Evolutionary conservation across 2,113 vertebrate species (phyloP), one percentile per base, ranked within the genome.

Genomic region (Larimichthys crocea): DNA sequence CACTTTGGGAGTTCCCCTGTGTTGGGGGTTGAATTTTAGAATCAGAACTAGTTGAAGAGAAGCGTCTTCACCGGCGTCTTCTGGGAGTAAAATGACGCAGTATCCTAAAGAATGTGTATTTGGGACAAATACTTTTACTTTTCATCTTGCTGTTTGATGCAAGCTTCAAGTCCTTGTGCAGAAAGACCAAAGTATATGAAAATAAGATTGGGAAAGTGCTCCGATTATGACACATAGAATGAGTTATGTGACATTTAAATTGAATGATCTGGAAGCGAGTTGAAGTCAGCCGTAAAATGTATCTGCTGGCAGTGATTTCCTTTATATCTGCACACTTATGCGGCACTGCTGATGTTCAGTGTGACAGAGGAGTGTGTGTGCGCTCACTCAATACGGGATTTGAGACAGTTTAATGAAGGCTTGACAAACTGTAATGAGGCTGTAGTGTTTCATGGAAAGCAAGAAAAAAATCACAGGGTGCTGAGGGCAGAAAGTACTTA

Each of bases 11-110:
- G 66, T 80, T 78, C 66, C 64, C 61, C 60, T 76, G 31, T 14
- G 70, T 71, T 24, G 65, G 31, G 14, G 16, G 67, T 1, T 74
- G 56, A 67, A 46, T 92, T 84, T 91, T 82, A 65, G 76, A 74
- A 73, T 46, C 48, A 56, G 52, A 76, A 77, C 31, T 29, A 46
- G 56, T 35, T 62, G 44, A 77, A 76, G 19, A 61, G 20, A 76
- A 82, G 48, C 19, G 20, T 52, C 62, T 76, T 79, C 62, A 71
- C 22, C 44, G 44, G 42, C 10, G 5, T 76, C 84, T 85, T 76
- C 35, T 5, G 71, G 74, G 89, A 80, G 46, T 20, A 0, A 19
- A 49, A 48, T 69, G 74, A 82, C 0, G 19, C 85, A 77, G 40
- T 29, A 72, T 69, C 44, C 70, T n/a, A 79, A 72, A 85, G 24